Evolutionary conservation across 2,113 vertebrate species (phyloP).

Genomic region (Poeciliopsis occidentalis): DNA sequence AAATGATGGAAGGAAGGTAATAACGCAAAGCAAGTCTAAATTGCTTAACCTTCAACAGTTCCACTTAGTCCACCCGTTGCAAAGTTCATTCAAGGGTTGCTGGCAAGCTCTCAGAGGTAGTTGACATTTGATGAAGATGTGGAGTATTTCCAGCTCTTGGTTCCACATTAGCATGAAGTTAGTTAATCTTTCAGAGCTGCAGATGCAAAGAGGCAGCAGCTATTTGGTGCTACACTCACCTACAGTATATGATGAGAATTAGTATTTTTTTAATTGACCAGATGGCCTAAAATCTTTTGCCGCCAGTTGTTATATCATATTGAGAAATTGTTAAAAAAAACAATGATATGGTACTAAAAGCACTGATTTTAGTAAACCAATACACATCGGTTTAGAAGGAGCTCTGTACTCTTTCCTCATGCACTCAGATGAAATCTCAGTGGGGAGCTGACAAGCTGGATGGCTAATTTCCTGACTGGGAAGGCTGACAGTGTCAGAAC

Average conservation of each 20-base stretch:
- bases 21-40: conserved; percentile 3
- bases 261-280: neutral
- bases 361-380: conserved; percentile 21
- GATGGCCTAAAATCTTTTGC: conserved; percentile 2
- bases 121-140: conserved; percentile 53
- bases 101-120: conserved; percentile 34
- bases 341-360: neutral
- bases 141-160: too few relatives aligned
- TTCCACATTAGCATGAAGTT: conserved; percentile 40
- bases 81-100: conserved; percentile 31
- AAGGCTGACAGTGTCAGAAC: conserved; percentile 47
- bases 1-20: neutral
- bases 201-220: neutral
- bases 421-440: too few relatives aligned
- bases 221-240: neutral
- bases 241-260: conserved; percentile 16
- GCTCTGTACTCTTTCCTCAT: conserved; percentile 25
- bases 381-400: conserved; percentile 6
- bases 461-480: too few relatives aligned
- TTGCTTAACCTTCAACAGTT: conserved; percentile 25
- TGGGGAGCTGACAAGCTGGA: too few relatives aligned
- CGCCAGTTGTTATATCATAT: neutral
- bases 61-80: conserved; percentile 33
- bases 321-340: neutral
- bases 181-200: conserved; percentile 27